Percentiles rank a stretch among this genome's conserved stretches.
Evolutionary conservation across 2,113 vertebrate species (phyloP).

Genomic region (Pampusana beccarii): DNA sequence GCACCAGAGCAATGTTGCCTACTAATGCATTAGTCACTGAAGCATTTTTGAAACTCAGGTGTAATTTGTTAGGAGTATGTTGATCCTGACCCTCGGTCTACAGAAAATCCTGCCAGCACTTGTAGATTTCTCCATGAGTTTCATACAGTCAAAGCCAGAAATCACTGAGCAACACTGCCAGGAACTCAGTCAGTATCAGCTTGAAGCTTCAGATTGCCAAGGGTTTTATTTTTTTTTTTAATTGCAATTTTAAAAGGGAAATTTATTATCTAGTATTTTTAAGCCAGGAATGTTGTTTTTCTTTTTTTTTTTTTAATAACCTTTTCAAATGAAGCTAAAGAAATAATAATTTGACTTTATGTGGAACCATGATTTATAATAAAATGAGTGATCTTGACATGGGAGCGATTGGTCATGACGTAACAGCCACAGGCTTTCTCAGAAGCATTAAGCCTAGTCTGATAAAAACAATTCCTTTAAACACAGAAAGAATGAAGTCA

Average conservation of each 20-base stretch:
- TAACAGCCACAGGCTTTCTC: not conserved
- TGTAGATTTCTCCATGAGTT: not conserved
- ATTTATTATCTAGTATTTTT: not conserved
- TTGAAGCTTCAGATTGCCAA: not conserved
- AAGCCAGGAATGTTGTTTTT: not conserved
- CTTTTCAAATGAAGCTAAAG: not conserved
- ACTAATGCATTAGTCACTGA: not conserved
- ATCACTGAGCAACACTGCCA: not conserved
- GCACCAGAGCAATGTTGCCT: not conserved
- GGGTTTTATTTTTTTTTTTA: not conserved
- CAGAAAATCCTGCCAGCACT: not conserved
- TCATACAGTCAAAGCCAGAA: constrained; percentile 9
- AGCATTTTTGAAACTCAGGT: not conserved
- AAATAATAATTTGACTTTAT: not conserved
- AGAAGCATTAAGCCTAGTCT: not conserved
- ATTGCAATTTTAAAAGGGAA: not conserved
- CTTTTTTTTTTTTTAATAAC: not conserved
- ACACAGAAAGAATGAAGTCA: not conserved
- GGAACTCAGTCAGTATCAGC: not conserved
- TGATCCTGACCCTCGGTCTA: not conserved
- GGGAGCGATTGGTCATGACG: not conserved
- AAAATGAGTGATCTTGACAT: not conserved
- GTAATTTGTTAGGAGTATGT: not conserved
- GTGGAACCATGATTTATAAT: not conserved
- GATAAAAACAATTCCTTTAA: not conserved